A percentile compares a stretch with the other conserved stretches of the same genome.
Conservation (phyloP, 2,797 vertebrate species). For the Kryptolebias ocellatus region DNA sequence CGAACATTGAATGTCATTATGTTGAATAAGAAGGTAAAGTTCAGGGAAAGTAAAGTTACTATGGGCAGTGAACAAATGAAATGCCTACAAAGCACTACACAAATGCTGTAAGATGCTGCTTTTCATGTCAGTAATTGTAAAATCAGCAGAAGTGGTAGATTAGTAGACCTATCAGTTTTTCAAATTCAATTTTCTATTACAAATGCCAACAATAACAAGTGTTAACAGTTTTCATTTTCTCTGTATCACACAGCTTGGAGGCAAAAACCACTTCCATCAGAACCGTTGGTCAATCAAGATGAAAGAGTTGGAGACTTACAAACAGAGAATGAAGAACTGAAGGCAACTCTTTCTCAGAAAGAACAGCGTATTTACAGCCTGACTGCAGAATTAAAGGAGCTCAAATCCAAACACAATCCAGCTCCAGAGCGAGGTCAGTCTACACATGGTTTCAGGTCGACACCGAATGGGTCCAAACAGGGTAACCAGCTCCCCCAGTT, state of each 20-base stretch:
- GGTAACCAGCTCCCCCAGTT: rapidly evolving
- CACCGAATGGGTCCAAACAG: not conserved
- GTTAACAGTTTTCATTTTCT: not conserved
- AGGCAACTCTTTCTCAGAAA: rapidly evolving
- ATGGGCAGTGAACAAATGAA: too few relatives aligned
- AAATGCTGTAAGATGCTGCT: too few relatives aligned
- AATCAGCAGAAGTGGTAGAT: too few relatives aligned
- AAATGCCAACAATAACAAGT: not conserved
- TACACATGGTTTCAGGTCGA: not conserved
- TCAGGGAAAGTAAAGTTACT: too few relatives aligned
- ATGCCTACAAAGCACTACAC: too few relatives aligned
- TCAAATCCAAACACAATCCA: not conserved
- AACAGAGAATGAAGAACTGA: not conserved
- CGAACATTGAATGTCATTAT: too few relatives aligned
- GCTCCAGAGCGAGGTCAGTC: rapidly evolving
- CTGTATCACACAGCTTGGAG: not conserved
- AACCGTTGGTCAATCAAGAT: not conserved
- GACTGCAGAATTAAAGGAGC: not conserved
- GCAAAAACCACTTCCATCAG: not conserved
- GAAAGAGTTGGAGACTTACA: not conserved
- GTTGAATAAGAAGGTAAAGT: too few relatives aligned
- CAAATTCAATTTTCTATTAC: too few relatives aligned
- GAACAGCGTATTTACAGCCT: rapidly evolving
- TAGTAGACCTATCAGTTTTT: too few relatives aligned
- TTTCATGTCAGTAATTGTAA: too few relatives aligned